phyloP scores from a whole-genome alignment of 2,888 invertebrate species.

The Andrena dorsata region DNA sequence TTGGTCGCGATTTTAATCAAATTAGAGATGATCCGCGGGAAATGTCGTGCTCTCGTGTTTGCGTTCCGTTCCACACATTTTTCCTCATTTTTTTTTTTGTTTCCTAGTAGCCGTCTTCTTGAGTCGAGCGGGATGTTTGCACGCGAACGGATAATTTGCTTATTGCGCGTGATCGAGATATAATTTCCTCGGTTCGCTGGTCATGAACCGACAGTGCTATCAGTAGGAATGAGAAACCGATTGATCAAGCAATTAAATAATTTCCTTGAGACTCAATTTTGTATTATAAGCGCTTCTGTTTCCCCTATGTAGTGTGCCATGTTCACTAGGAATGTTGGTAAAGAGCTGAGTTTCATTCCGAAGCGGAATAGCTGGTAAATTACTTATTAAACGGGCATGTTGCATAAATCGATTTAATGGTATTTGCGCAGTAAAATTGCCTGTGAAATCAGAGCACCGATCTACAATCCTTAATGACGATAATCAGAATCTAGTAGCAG shows the following conservation, averaged over 20 bases:
- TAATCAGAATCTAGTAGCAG: conserved; percentile 51
- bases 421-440: conserved; percentile 44
- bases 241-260: neutral
- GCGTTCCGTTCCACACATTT: neutral
- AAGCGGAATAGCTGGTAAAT: conserved; percentile 21
- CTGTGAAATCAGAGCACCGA: conserved; percentile 22
- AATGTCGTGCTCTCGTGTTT: conserved; percentile 20
- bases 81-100: neutral
- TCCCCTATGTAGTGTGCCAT: too few relatives aligned
- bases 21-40: conserved; percentile 43
- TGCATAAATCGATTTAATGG: conserved; percentile 35
- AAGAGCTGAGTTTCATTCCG: conserved; percentile 1
- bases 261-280: neutral
- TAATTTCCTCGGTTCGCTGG: conserved; percentile 24
- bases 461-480: conserved; percentile 49
- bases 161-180: conserved; percentile 10
- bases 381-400: conserved; percentile 10
- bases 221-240: neutral
- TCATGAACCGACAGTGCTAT: conserved; percentile 13
- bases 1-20: conserved; percentile 45
- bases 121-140: conserved; percentile 17
- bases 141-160: conserved; percentile 54
- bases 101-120: conserved; percentile 8
- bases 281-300: neutral
- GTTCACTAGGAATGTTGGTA: neutral